Conservation (phyloP, 64 coral and sea anemone genomes). For the Montipora foliosa region DNA sequence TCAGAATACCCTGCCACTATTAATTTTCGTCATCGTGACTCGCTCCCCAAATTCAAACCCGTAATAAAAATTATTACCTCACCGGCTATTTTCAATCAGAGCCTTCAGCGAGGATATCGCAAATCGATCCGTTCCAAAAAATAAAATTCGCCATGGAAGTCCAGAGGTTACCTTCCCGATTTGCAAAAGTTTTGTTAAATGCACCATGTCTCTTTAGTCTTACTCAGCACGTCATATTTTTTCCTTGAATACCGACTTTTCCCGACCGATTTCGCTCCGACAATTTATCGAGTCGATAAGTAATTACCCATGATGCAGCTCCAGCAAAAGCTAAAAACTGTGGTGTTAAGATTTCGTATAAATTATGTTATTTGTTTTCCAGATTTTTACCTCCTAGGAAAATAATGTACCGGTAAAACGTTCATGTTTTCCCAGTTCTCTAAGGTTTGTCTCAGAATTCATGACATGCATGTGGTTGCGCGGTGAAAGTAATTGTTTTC, state of each 20-base stretch:
- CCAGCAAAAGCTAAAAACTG: not conserved
- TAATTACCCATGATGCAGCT: slow-evolving; percentile 18
- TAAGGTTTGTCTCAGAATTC: not conserved
- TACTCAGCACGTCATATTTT: too few species aligned
- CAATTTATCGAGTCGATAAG: not conserved
- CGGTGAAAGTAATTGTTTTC: slow-evolving; percentile 8
- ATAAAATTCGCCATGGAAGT: slow-evolving; percentile 73
- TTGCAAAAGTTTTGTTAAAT: not conserved
- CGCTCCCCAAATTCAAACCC: too few species aligned
- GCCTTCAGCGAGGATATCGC: slow-evolving; percentile 61
- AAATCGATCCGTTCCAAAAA: slow-evolving; percentile 84
- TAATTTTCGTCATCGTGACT: too few species aligned
- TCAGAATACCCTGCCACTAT: too few species aligned
- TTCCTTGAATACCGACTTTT: not conserved
- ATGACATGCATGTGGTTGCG: slow-evolving; percentile 30
- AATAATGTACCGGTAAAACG: not conserved
- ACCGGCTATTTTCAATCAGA: slow-evolving; percentile 57
- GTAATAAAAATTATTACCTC: not conserved
- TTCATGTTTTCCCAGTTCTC: not conserved
- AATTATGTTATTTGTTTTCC: slow-evolving; percentile 46
- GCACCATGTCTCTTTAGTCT: not conserved
- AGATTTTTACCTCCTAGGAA: slow-evolving; percentile 11
- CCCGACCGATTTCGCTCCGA: not conserved
- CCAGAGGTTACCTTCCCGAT: not conserved
- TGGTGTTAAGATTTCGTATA: not conserved